Base-by-base conservation (phyloP, 1,140 invertebrate genomes). In the Globodera rostochiensis region DNA sequence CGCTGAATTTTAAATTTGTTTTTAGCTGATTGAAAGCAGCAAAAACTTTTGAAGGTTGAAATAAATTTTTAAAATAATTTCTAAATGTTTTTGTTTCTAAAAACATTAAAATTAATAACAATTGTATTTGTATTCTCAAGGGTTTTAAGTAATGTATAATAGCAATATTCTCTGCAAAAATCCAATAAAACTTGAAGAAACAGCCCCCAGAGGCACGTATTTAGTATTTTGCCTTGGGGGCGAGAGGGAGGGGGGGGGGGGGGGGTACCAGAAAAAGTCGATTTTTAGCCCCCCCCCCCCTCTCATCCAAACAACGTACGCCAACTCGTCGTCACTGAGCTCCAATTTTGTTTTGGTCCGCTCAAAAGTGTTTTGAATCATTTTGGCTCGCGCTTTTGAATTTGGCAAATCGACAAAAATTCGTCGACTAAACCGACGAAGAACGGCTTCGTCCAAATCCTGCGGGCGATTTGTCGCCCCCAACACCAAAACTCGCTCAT, bases 341-440 rank as follows among this genome's bases (percentile, higher is more conserved):
- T 73, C 57, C 53, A 74, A 21, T 21, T 91, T 89, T 86, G 95
- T 92, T 1, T 91, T 91, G 84, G 96, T 94, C 11, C 92, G 92
- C 7, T 88, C 87, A 75, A 98, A 91, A 4, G 97, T 91, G 85
- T 94, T 94, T 11, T 90, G 88, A 50, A 97, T 92, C 75, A 98
- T 94, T 87, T 96, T 93, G 75, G 92, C 90, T 49, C 95, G 92
- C 2, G 94, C 95, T 91, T 92, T 89, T 21, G 90, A 84, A 87
- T 95, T 94, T 0, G 96, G 96, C n/a, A 97, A 89, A 0, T 95
- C 94, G 83, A 97, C 94, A 86, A 97, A 96, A 0, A 97, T 92
- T 47, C 95, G 91, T 88, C 96, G 96, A 6, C 95, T 94, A 45
- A 97, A 93, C 73, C 96, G 92, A 82, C 95, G 80, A 21, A 86